Conservation (phyloP, 2,797 vertebrate genomes). For the Spinibarbus caldwelli region DNA sequence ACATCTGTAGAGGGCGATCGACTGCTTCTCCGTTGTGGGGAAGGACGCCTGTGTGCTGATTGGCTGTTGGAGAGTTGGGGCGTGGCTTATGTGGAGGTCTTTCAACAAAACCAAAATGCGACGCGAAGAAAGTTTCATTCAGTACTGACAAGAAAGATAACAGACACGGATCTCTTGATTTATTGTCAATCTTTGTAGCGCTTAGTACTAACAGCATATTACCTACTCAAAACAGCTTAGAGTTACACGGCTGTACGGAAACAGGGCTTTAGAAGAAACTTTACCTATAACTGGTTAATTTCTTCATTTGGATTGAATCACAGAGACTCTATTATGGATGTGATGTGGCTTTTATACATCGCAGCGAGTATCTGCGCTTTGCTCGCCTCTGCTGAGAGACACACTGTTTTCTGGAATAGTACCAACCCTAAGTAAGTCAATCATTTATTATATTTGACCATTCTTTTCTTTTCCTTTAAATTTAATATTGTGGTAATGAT, state of each 20-base stretch:
- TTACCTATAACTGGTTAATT: not conserved
- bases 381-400: conserved; percentile 75
- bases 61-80: conserved; percentile 63
- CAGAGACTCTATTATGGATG: conserved; percentile 73
- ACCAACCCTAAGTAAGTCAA: conserved; percentile 78
- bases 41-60: conserved; percentile 57
- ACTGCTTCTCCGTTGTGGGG: not conserved
- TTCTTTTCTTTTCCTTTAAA: not conserved
- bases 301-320: conserved; percentile 55
- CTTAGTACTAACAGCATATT: not conserved
- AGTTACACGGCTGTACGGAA: conserved; percentile 21
- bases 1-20: conserved; percentile 46
- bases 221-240: not conserved
- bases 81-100: conserved; percentile 60
- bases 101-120: conserved; percentile 73
- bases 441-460: not conserved
- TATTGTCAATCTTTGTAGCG: not conserved
- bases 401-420: conserved; percentile 83
- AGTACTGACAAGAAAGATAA: conserved; percentile 60
- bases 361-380: conserved; percentile 71
- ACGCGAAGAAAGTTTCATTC: conserved; percentile 63
- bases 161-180: not conserved
- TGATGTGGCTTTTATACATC: conserved; percentile 71
- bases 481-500: not conserved
- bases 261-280: conserved; percentile 53